Conservation (phyloP, 2,113 vertebrate species). For the Zeus faber region DNA sequence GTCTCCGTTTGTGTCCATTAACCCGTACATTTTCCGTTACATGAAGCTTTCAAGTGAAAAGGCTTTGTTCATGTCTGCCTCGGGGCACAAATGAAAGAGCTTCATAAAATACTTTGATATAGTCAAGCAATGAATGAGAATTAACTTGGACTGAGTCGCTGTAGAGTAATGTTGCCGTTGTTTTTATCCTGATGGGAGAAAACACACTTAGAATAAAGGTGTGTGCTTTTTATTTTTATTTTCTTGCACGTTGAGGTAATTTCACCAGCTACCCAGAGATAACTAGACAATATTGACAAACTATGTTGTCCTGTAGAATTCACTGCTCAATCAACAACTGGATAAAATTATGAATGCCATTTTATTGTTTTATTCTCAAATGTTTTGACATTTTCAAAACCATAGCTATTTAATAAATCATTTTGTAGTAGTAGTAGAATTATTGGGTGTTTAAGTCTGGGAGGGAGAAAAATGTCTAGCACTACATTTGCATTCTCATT, state of each 20-base stretch:
- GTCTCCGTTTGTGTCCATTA: background rate
- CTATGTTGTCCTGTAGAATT: too few relatives aligned
- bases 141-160: background rate
- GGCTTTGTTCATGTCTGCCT: background rate
- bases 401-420: too few relatives aligned
- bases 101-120: background rate
- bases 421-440: too few relatives aligned
- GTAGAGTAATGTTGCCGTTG: background rate
- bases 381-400: too few relatives aligned
- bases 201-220: background rate
- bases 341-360: too few relatives aligned
- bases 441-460: too few relatives aligned
- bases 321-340: too few relatives aligned
- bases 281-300: too few relatives aligned
- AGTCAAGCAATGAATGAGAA: background rate
- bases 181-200: background rate
- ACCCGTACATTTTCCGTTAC: background rate
- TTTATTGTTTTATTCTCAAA: too few relatives aligned
- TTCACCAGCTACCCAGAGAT: background rate
- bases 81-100: background rate
- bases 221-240: background rate
- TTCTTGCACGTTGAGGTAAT: too few relatives aligned
- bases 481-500: too few relatives aligned
- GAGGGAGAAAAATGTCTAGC: too few relatives aligned
- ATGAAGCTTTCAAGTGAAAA: background rate